Percentiles rank a stretch among this genome's conserved stretches.
Evolutionary conservation across 2,888 invertebrate species (phyloP).

Genomic region (Sarcophaga subvicina): DNA sequence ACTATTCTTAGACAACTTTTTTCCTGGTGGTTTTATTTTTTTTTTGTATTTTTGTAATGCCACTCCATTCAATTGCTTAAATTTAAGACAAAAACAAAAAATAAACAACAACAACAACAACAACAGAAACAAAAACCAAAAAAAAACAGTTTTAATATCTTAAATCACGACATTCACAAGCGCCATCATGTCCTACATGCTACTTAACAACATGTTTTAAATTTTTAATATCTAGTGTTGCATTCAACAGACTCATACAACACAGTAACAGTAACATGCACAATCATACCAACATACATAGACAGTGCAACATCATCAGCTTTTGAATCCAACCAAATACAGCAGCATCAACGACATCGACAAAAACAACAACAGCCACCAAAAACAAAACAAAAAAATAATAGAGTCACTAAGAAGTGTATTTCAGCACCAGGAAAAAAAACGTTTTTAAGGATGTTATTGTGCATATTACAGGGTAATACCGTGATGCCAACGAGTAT

Average conservation of each 20-base stretch:
- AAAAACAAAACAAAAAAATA: conserved; percentile 16
- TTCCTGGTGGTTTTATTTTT: conserved; percentile 38
- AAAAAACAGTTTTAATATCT: conserved; percentile 65
- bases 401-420: conserved; percentile 56
- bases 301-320: conserved; percentile 31
- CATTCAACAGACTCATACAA: conserved; percentile 62
- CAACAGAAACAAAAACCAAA: neutral
- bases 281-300: conserved; percentile 33
- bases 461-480: neutral
- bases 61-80: neutral
- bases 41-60: conserved; percentile 20
- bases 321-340: neutral
- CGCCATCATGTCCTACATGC: conserved; percentile 70
- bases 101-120: neutral
- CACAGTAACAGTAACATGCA: neutral
- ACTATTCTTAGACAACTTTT: conserved; percentile 51
- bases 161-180: conserved; percentile 70
- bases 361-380: conserved; percentile 28
- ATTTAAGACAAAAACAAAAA: neutral
- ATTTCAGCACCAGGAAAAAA: conserved; percentile 43
- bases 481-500: neutral
- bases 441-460: conserved; percentile 15
- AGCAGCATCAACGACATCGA: conserved; percentile 13
- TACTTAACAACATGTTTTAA: conserved; percentile 70
- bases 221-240: conserved; percentile 68